Percentiles rank a stretch among this genome's conserved stretches.
phyloP scores from a whole-genome alignment of 2,797 vertebrate genomes.

The Pterois miles region DNA sequence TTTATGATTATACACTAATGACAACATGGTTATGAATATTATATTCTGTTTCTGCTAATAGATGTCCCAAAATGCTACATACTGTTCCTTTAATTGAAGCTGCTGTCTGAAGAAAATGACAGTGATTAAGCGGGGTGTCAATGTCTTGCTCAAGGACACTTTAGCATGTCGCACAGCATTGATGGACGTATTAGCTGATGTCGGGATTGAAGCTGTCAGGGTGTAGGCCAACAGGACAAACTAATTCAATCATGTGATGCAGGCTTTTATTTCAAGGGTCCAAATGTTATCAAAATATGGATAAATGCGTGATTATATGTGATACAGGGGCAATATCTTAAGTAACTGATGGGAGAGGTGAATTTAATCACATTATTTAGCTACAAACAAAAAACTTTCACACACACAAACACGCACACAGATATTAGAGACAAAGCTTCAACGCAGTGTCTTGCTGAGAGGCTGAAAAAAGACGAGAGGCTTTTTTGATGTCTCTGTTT shows the following conservation, averaged over 20 bases:
- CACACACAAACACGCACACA: not conserved
- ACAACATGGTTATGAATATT: not conserved
- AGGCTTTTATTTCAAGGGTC: slow-evolving; percentile 8
- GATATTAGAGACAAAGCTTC: slow-evolving; percentile 31
- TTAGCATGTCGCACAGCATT: slow-evolving; percentile 1
- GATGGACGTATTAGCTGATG: slow-evolving; percentile 34
- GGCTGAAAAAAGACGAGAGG: slow-evolving; percentile 57
- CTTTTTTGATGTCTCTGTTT: slow-evolving; percentile 73
- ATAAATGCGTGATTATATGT: not conserved
- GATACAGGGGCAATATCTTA: not conserved
- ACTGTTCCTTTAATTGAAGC: slow-evolving; percentile 40
- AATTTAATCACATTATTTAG: slow-evolving; percentile 14
- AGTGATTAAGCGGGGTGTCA: slow-evolving; percentile 38
- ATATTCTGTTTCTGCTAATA: not conserved
- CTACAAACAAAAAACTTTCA: slow-evolving; percentile 15
- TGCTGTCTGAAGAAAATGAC: slow-evolving; percentile 43
- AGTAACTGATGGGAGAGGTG: not conserved
- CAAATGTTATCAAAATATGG: not conserved
- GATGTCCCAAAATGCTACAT: not conserved
- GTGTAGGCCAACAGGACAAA: not conserved
- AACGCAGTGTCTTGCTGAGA: slow-evolving; percentile 47
- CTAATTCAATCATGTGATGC: not conserved
- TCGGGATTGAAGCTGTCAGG: slow-evolving; percentile 8
- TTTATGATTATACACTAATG: not conserved
- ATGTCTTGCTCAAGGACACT: slow-evolving; percentile 42